Evolutionary conservation across 2,113 vertebrate genomes (phyloP), one percentile per base, ranked within the genome.

Genomic region (Neopipo cinnamomea): DNA sequence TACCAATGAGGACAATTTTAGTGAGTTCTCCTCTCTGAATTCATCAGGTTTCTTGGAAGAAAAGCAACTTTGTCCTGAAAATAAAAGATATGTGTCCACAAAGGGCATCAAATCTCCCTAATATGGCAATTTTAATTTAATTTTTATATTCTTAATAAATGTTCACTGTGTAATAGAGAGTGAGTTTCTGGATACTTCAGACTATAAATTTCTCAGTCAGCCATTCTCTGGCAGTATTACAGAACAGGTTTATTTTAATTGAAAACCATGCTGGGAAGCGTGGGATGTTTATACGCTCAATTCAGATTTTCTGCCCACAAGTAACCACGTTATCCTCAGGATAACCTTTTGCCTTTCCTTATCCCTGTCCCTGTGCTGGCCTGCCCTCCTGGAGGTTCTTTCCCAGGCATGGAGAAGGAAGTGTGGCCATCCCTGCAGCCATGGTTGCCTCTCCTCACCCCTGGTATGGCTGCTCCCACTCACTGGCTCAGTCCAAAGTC

Each of bases 91-190:
- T 44, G 19, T 56, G 70, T 86, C 65, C 86, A 94, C 75, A 89
- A 97, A 90, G 17, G 61, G 61, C 80, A 91, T 56, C 37, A 90
- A 94, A 84, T 79, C 49, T 87, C 75, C 73, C 72, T 95, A 95
- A 93, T 96, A 62, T 91, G 78, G 75, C 72, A 42, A 58, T 85
- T 88, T 95, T 46, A 82, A 80, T 90, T 96, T 93, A 30, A 93
- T 96, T 97, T 95, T 93, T 91, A 35, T 89, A 56, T 84, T 88
- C 80, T 93, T 58, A 85, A 81, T 84, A 55, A 84, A 52, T 70
- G 17, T 65, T 53, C 46, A 76, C 53, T 63, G 37, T 65, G 41
- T 94, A 96, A 82, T 90, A 93, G 83, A 53, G 42, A 76, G 90
- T 65, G 81, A 88, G 49, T 62, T 85, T 58, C 89, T 95, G 80